These are phyloP conservation scores for Platygyra sinensis DNA, from an alignment of 64 coral and sea anemone genomes.

Conservation along the genomic window DNA sequence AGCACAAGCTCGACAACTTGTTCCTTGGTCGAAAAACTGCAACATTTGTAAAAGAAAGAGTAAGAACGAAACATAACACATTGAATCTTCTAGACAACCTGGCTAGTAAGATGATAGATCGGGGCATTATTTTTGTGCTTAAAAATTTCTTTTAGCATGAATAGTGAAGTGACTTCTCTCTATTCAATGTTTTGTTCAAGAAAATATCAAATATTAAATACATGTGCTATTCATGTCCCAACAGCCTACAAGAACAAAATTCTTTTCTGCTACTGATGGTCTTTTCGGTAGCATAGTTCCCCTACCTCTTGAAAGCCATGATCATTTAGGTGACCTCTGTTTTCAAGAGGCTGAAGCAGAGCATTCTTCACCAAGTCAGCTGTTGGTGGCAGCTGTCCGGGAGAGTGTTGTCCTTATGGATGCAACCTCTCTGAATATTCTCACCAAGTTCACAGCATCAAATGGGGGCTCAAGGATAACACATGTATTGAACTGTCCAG, in stretches of 20 bases:
- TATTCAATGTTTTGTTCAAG: too few relatives aligned
- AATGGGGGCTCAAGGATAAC: neutral
- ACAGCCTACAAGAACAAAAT: constrained; percentile 51
- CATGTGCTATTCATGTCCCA: neutral
- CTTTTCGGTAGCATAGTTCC: constrained; percentile 53
- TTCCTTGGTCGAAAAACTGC: constrained; percentile 67
- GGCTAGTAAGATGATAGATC: too few relatives aligned
- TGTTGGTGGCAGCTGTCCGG: constrained; percentile 13
- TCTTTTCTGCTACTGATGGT: constrained; percentile 25
- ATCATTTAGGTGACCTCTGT: constrained; percentile 33
- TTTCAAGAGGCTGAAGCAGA: constrained; percentile 23
- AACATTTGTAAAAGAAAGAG: neutral
- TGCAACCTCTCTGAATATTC: constrained; percentile 61
- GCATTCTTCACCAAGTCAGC: neutral
- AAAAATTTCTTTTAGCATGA: too few relatives aligned
- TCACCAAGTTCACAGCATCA: constrained; percentile 50
- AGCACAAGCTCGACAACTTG: constrained; percentile 91
- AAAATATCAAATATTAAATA: too few relatives aligned
- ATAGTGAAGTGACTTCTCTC: too few relatives aligned
- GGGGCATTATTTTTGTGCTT: too few relatives aligned
- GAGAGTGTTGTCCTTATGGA: constrained; percentile 66
- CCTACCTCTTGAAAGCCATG: constrained; percentile 58
- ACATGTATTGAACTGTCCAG: constrained; percentile 82
- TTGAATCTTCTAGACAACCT: too few relatives aligned
- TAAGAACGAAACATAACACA: neutral